Evolutionary conservation across 2,888 invertebrate species (phyloP).

Genomic region (Ceratothoa steindachneri): DNA sequence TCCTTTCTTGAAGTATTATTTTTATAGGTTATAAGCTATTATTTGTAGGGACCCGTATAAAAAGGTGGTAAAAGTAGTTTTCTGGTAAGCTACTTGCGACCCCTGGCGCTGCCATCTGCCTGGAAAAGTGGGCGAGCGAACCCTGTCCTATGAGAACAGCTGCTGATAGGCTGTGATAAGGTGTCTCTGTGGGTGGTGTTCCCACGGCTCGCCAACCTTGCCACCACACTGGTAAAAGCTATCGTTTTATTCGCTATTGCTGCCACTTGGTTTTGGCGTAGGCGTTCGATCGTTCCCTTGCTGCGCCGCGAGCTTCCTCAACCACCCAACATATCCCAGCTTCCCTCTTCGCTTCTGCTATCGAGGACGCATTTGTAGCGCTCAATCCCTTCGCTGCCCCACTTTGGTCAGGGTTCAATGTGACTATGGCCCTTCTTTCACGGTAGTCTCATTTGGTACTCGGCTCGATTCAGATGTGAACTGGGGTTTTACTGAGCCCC

Average conservation of each 20-base stretch:
- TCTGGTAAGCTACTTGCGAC: not conserved
- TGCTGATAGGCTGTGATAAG: slow-evolving; percentile 7
- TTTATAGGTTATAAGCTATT: not conserved
- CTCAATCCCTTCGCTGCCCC: no score
- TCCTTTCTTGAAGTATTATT: not conserved
- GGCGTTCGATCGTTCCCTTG: no score
- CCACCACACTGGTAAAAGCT: not conserved
- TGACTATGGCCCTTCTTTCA: no score
- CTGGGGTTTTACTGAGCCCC: no score
- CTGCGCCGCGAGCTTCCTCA: no score
- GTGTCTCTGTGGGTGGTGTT: not conserved
- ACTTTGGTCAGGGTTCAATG: no score
- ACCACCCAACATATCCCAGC: no score
- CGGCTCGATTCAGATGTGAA: no score
- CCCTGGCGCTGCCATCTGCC: not conserved
- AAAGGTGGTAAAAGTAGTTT: not conserved
- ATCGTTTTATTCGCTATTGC: no score
- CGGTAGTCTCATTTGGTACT: no score
- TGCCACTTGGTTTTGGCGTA: not conserved
- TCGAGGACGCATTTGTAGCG: no score
- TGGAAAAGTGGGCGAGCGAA: not conserved
- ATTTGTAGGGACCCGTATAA: not conserved
- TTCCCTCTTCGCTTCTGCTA: no score
- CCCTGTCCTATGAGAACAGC: not conserved
- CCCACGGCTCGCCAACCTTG: not conserved